These are phyloP conservation scores for Pempheris klunzingeri DNA, from an alignment of 2,797 vertebrate species.

Conservation along the genomic window DNA sequence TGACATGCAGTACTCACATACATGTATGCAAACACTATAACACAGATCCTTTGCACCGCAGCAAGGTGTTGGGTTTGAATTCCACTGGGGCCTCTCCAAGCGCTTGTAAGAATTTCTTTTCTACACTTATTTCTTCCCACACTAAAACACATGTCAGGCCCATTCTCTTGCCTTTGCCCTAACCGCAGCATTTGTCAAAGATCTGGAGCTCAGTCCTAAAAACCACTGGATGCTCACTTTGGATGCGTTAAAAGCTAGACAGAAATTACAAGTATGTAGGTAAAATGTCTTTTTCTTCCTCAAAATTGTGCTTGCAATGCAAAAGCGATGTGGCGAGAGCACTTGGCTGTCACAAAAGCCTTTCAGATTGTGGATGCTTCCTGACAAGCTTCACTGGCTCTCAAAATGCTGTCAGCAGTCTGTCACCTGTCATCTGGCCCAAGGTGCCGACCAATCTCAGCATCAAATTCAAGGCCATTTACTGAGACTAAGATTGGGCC, in stretches of 20 bases:
- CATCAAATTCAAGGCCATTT: constrained; percentile 59
- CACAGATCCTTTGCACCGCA: neutral
- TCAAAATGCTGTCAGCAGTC: constrained; percentile 60
- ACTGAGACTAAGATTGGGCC: constrained; percentile 37
- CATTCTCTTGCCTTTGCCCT: neutral
- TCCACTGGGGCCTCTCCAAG: neutral
- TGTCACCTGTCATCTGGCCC: constrained; percentile 62
- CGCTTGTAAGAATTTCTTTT: too few species aligned
- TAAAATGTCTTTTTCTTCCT: constrained; percentile 7
- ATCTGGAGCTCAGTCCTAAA: neutral
- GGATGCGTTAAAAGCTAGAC: constrained; percentile 12
- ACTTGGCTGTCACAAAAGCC: constrained; percentile 44
- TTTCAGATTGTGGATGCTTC: constrained; percentile 44
- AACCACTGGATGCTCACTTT: neutral
- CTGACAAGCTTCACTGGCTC: constrained; percentile 52
- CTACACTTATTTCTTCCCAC: neutral
- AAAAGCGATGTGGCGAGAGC: constrained; percentile 12
- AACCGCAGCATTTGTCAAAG: too few species aligned
- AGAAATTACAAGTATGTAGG: neutral
- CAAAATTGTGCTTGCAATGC: constrained; percentile 16
- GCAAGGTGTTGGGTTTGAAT: neutral
- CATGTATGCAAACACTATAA: neutral
- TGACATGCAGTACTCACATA: neutral
- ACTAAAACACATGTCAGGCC: too few species aligned
- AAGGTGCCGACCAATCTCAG: constrained; percentile 46